Conservation (phyloP, 2,797 vertebrate species). For the Chelon auratus region DNA sequence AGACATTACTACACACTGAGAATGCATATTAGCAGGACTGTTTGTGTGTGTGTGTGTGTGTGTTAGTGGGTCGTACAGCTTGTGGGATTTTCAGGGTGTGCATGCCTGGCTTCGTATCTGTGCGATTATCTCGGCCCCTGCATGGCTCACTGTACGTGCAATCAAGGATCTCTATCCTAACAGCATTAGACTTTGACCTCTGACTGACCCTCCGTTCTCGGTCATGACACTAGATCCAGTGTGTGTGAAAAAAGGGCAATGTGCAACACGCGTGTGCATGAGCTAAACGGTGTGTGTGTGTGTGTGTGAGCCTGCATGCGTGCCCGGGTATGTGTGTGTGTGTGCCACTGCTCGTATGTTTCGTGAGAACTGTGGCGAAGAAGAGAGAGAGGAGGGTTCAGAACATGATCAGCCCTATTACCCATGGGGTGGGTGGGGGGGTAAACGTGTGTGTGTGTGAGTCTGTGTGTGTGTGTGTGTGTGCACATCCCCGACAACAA, state of each 20-base stretch:
- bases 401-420: constrained; percentile 85
- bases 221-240: constrained; percentile 72
- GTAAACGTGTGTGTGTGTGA: constrained; percentile 57
- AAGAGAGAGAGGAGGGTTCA: constrained; percentile 72
- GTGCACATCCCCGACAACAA: constrained; percentile 82
- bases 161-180: constrained; percentile 69
- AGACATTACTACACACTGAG: constrained; percentile 77
- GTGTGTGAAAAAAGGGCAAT: constrained; percentile 41
- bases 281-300: constrained; percentile 29
- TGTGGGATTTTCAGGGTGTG: constrained; percentile 29
- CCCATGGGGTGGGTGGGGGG: constrained; percentile 78
- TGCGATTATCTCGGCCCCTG: constrained; percentile 61
- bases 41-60: constrained; percentile 26
- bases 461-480: constrained; percentile 48
- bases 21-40: constrained; percentile 72
- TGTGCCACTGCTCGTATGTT: constrained; percentile 65
- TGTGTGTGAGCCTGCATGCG: constrained; percentile 10
- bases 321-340: constrained; percentile 29
- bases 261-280: constrained; percentile 26
- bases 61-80: constrained; percentile 12
- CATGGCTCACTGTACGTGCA: constrained; percentile 71
- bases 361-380: constrained; percentile 77
- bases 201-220: constrained; percentile 70
- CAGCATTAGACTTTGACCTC: constrained; percentile 78
- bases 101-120: constrained; percentile 59